These are phyloP conservation scores for Lissocephala sabroskyi DNA, from an alignment of 2,888 invertebrate species.

Conservation along the genomic window DNA sequence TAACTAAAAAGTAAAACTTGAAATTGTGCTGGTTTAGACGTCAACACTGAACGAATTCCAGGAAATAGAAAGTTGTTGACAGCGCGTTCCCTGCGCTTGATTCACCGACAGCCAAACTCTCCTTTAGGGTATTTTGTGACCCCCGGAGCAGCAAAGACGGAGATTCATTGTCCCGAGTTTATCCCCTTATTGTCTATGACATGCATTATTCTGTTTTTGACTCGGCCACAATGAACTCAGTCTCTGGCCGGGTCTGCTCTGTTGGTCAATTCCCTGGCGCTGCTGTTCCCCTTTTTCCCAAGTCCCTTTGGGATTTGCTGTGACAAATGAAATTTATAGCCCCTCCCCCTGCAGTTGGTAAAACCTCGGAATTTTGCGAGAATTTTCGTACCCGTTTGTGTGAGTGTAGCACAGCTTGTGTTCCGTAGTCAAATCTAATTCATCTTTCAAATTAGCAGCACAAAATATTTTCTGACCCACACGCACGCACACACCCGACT, in stretches of 20 bases:
- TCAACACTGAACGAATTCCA: constrained; percentile 43
- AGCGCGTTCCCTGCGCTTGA: constrained; percentile 18
- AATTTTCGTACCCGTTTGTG: not conserved
- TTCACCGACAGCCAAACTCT: constrained; percentile 40
- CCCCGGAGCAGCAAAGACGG: too few species aligned
- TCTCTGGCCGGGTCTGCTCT: too few species aligned
- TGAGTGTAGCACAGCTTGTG: constrained; percentile 18
- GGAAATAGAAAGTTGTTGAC: constrained; percentile 35
- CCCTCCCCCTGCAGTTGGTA: too few species aligned
- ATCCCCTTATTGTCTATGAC: constrained; percentile 36
- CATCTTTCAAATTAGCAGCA: constrained; percentile 56
- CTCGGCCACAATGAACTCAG: constrained; percentile 42
- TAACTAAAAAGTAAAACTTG: not conserved
- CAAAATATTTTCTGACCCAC: too few species aligned
- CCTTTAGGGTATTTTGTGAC: constrained; percentile 54
- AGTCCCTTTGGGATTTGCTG: constrained; percentile 44
- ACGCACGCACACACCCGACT: too few species aligned
- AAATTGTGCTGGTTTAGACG: constrained; percentile 59
- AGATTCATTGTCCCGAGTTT: too few species aligned
- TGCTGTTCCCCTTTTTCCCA: constrained; percentile 56
- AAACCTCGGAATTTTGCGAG: too few species aligned
- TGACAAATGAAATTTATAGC: constrained; percentile 61
- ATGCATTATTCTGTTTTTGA: constrained; percentile 61
- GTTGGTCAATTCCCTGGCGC: too few species aligned
- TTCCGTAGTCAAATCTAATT: constrained; percentile 41